Percentiles rank a stretch among this genome's conserved stretches.
phyloP scores from a whole-genome alignment of 2,888 invertebrate species.

The Ferrisia virgata region DNA sequence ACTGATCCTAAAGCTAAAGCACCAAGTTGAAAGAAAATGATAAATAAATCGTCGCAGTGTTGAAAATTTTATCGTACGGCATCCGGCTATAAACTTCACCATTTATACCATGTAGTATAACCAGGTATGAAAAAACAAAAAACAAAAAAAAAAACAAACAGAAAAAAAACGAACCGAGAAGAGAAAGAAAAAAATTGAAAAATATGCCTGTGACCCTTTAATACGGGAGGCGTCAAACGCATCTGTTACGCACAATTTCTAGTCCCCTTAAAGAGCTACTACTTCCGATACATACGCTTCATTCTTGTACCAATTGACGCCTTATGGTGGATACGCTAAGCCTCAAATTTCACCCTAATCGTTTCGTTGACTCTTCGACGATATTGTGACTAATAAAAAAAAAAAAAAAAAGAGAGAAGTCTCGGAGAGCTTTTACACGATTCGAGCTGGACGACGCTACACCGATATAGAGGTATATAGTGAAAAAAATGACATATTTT shows the following conservation, averaged over 20 bases:
- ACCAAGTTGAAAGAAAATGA: no score
- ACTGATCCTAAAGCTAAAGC: not conserved
- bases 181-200: constrained; percentile 36
- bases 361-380: constrained; percentile 44
- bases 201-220: constrained; percentile 43
- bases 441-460: no score
- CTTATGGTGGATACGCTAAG: constrained; percentile 43
- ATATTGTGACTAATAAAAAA: constrained; percentile 41
- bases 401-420: not conserved
- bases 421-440: not conserved
- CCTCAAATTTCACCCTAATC: constrained; percentile 45
- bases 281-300: constrained; percentile 38
- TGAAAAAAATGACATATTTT: constrained; percentile 35
- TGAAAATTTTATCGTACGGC: not conserved
- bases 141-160: not conserved
- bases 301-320: constrained; percentile 46
- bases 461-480: no score
- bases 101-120: not conserved
- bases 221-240: constrained; percentile 42
- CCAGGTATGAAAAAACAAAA: constrained; percentile 32
- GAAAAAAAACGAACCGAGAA: not conserved
- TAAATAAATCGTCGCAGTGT: not conserved
- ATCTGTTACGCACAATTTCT: constrained; percentile 45
- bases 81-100: not conserved
- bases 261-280: constrained; percentile 45